Evolutionary conservation across 2,113 vertebrate genomes (phyloP), one percentile per base, ranked within the genome.

Genomic region (Calypte anna): DNA sequence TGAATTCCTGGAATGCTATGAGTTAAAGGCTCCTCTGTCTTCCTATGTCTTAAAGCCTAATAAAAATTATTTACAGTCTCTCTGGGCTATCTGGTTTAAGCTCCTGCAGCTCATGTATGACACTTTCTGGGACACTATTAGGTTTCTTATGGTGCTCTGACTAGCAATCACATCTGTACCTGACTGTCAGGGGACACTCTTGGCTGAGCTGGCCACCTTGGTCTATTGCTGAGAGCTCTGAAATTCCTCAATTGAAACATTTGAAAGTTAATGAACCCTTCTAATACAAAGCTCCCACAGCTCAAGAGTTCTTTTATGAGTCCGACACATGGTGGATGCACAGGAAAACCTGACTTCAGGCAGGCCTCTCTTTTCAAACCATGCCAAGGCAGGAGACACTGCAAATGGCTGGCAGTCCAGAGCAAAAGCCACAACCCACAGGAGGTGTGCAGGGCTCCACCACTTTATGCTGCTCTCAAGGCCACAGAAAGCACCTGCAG

Each of bases 221-320:
- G 83, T 58, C 86, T 77, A 44, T 5, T 44, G 81, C 80, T 53
- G 83, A 95, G 76, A 48, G 82, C 85, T 88, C 85, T 58, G 62
- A 86, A 95, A 95, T 58, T 78, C 31, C 85, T 97, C 96, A 96
- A 16, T 73, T 94, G 95, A 95, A 97, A 95, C 94, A 91, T 93
- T 51, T 77, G 40, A 90, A 96, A 96, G 79, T 95, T 97, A 95
- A 95, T 86, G 95, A 96, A 88, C 94, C 96, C 46, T 91, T 85
- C 51, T 66, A 90, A 95, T 30, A 76, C 53, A 93, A 90, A 93
- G 96, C 73, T 96, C 93, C 82, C 92, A 86, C 50, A 81, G 90
- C 90, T 83, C 55, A 0, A 24, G 66, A 83, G 50, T 10, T 82
- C 85, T 91, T 93, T 93, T 86, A 94, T 10, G 66, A 95, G 82